Evolutionary conservation across 2,797 vertebrate genomes (phyloP), one percentile per base, ranked within the genome.

Genomic region (Coregonus suidteri): DNA sequence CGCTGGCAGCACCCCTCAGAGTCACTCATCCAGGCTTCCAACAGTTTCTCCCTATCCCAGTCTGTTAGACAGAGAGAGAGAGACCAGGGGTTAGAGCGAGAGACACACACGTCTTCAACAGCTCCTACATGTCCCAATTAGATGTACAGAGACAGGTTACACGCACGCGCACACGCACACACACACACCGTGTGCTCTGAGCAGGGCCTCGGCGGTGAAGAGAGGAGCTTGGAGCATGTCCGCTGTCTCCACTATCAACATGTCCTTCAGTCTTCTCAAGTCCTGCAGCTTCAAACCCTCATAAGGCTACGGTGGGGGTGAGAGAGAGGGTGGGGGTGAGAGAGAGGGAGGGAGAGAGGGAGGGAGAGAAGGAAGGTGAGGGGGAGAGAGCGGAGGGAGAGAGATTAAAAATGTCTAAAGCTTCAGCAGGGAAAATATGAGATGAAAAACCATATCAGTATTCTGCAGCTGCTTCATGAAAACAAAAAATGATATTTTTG

Each of bases 151-250:
- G 4, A 52, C 14, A 30, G 20, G 15, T 47, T 25, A 18, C 34
- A 69, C 7, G 18, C 69, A 47, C 35, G 20, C 20, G 20, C 20
- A 20, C 20, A 20, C 20, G 20, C 20, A 20, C 20, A 30, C 31
- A 67, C 13, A 25, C 18, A 52, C 47, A 72, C 98, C 97, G 71
- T 99, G 97, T 71, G 97, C 98, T 86, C 98, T 93, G 85, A 99
- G 98, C 77, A 99, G 94, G 79, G 98, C 98, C 90, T 99, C 98
- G 54, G 98, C 97, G 66, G 98, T 99, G 83, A 99, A 99, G 13
- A 99, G 96, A 0, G 98, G 98, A 18, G 97, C 97, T 88, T 99
- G 98, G 75, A 99, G 95, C 98, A 99, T 99, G 93, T 99, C 98
- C 54, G 98, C 98, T 0, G 98, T 98, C 91, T 99, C 98, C 87